Base-by-base conservation (phyloP, 2,888 invertebrate species). In the Acronicta psi region DNA sequence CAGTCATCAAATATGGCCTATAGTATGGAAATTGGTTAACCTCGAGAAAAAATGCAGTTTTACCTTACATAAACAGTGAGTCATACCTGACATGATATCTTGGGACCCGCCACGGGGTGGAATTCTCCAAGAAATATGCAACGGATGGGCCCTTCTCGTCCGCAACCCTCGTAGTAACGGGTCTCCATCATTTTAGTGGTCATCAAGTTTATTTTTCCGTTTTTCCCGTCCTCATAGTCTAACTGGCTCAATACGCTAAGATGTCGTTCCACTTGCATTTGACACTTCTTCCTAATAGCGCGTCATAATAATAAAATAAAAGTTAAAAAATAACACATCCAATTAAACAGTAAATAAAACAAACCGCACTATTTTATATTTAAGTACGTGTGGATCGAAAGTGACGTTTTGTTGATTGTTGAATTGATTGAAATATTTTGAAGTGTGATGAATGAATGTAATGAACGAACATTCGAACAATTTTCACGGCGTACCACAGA, bases 81-180 rank as follows among this genome's bases (percentile, higher is more conserved):
- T 69, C 69, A 70, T 71, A 98, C 98, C 95, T 98, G 98, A 81
- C 97, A 97, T 49, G 97, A 96, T 81, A 98, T 97, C 92, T 97
- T 97, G 6, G 97, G 97, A 2, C 98, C 98, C 11, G 96, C 97
- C 9, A 96, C 96, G 2, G 96, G 96, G 85, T 97, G 96, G 80
- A 97, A 96, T 81, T 96, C 95, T 59, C 97, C 97, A 36, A 97
- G 95, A 84, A 97, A 97, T 87, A 98, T 97, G 80, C 97, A 97
- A 51, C 97, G 95, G 69, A 98, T 97, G 8, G 96, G 96, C 6
- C 97, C 97, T 82, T 97, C 97, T 47, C 95, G 95, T 10, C 95
- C 96, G 70, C 95, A 96, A 4, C 96, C 95, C 79, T 96, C 95
- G 74, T 94, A 95, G 75, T 94, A 95, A 18, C 93, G 86, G 2